These are phyloP conservation scores for Mobula birostris DNA, from an alignment of 2,113 vertebrate species.

Conservation along the genomic window DNA sequence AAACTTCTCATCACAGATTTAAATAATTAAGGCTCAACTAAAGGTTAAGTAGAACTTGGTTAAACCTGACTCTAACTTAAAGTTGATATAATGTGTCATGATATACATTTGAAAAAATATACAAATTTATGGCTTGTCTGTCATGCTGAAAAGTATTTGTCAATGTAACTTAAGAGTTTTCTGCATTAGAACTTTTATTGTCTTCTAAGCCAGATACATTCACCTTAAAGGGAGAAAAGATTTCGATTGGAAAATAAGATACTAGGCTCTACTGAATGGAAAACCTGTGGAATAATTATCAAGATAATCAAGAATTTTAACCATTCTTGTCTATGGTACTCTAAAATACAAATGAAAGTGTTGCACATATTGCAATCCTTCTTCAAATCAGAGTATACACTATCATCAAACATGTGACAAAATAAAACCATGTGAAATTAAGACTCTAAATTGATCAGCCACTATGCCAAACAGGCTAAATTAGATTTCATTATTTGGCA, in stretches of 20 bases:
- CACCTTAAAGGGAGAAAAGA: background rate
- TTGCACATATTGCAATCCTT: background rate
- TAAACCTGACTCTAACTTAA: background rate
- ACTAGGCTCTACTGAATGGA: background rate
- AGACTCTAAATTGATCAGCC: conserved; percentile 34
- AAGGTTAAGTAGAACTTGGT: background rate
- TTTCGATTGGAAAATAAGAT: background rate
- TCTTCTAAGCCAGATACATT: background rate
- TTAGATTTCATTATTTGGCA: conserved; percentile 39
- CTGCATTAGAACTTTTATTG: background rate
- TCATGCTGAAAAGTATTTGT: background rate
- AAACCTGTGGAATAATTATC: background rate
- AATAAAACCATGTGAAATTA: conserved; percentile 36
- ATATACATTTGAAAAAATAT: background rate
- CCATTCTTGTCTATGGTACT: background rate
- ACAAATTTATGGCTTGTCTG: background rate
- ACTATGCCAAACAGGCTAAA: conserved; percentile 41
- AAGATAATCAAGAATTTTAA: no score
- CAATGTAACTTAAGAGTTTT: background rate
- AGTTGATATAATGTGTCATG: background rate
- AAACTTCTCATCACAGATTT: background rate
- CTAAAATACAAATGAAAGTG: background rate
- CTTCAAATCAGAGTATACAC: no score
- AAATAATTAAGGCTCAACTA: background rate
- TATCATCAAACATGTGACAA: background rate